Evolutionary conservation across 2,113 vertebrate genomes (phyloP).

Genomic region (Heloderma charlesbogerti): DNA sequence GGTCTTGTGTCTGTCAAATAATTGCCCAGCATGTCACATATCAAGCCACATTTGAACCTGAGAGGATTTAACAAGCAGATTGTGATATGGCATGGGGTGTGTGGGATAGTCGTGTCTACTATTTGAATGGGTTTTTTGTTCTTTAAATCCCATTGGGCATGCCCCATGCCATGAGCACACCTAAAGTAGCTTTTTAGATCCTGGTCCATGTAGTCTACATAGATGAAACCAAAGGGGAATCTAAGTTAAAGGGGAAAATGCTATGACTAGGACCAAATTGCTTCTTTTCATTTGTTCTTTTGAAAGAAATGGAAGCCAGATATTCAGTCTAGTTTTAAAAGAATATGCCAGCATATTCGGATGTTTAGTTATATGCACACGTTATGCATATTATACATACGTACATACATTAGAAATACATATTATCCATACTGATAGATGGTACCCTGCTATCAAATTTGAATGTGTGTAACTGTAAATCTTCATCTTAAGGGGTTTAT

Average conservation of each 20-base stretch:
- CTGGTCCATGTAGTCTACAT: conserved; percentile 23
- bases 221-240: conserved; percentile 19
- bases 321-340: conserved; percentile 46
- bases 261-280: conserved; percentile 31
- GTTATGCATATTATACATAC: conserved; percentile 17
- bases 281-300: conserved; percentile 31
- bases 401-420: background rate
- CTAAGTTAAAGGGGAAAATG: background rate
- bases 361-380: conserved; percentile 31
- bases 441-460: conserved; percentile 37
- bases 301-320: conserved; percentile 41
- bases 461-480: conserved; percentile 20
- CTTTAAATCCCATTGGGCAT: background rate
- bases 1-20: conserved; percentile 10
- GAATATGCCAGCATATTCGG: conserved; percentile 39
- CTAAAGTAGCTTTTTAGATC: background rate
- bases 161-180: background rate
- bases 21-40: background rate
- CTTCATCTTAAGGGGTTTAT: conserved; percentile 48
- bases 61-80: background rate
- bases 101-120: background rate
- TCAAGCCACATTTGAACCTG: background rate
- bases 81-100: background rate
- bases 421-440: conserved; percentile 31
- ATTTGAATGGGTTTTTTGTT: background rate